Evolutionary conservation across 2,797 vertebrate genomes (phyloP).

Genomic region (Sarcoramphus papa): DNA sequence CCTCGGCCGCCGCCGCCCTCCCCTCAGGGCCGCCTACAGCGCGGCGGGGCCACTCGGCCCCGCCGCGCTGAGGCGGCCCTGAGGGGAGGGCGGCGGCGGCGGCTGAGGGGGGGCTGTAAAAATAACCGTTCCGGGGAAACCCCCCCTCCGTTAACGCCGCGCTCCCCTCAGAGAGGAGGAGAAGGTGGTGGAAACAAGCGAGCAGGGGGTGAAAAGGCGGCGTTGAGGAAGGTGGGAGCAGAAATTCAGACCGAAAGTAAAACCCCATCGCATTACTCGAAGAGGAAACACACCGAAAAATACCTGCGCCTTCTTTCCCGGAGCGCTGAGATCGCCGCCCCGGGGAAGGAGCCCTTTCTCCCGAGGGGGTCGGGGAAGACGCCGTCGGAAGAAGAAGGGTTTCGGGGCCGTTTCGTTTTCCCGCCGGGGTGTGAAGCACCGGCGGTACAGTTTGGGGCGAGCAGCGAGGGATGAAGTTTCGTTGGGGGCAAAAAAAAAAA

Average conservation of each 20-base stretch:
- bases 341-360: not conserved
- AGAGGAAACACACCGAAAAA: not conserved
- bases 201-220: not conserved
- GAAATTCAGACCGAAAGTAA: conserved; percentile 44
- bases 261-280: not conserved
- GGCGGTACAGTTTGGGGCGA: accelerated
- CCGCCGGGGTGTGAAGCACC: not conserved
- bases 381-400: not conserved
- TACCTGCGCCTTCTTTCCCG: not conserved
- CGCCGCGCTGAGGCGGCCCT: not conserved
- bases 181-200: not conserved
- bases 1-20: too few species aligned
- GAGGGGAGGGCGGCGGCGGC: not conserved
- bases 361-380: not conserved
- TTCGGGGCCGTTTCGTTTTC: not conserved
- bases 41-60: not conserved
- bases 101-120: not conserved
- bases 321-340: not conserved
- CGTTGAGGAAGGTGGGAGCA: not conserved
- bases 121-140: not conserved
- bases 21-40: not conserved
- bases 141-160: not conserved
- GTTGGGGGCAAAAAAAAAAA: not conserved
- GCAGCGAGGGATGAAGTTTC: not conserved
- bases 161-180: not conserved